Evolutionary conservation across 2,113 vertebrate genomes (phyloP).

Genomic region (Buteo buteo): DNA sequence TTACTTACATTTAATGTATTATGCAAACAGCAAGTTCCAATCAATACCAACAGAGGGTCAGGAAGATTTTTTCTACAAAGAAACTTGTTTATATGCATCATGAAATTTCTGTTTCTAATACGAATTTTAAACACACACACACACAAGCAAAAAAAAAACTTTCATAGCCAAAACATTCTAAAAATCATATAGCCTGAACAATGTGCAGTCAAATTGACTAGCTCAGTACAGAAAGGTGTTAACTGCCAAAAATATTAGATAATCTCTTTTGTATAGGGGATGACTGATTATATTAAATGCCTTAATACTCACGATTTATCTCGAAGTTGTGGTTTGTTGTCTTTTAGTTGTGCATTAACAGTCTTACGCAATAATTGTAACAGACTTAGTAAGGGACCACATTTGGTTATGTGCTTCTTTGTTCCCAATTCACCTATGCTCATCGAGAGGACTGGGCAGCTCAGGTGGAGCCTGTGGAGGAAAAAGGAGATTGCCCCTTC

Average conservation of each 20-base stretch:
- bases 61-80: background rate
- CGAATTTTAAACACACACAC: background rate
- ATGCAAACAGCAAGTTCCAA: conserved; percentile 20
- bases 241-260: background rate
- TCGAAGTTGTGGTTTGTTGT: background rate
- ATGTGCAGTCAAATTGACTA: background rate
- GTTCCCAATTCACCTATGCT: background rate
- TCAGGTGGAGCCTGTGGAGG: background rate
- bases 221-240: background rate
- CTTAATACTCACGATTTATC: background rate
- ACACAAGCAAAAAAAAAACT: background rate
- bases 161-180: background rate
- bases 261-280: background rate
- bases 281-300: background rate
- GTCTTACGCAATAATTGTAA: background rate
- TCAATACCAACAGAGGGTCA: background rate
- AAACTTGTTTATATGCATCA: background rate
- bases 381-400: background rate
- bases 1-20: conserved; percentile 7
- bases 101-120: background rate
- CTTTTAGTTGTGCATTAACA: background rate
- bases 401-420: background rate
- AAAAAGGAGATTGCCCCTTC: background rate
- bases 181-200: background rate
- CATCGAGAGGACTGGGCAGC: background rate